phyloP scores from a whole-genome alignment of 1,140 invertebrate genomes.

The Ridgeia piscesae region DNA sequence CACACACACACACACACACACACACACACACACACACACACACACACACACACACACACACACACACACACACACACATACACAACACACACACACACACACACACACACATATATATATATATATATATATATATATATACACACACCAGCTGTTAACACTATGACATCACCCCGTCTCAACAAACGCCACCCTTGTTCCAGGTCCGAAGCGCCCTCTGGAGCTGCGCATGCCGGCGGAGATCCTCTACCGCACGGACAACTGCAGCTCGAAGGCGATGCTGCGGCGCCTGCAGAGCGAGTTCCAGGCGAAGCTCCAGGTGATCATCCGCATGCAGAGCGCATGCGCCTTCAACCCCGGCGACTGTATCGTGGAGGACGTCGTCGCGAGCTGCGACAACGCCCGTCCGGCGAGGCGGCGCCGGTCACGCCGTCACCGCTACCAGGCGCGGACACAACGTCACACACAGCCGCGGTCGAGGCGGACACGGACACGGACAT shows the following conservation, averaged over 20 bases:
- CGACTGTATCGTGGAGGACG: conserved; percentile 27
- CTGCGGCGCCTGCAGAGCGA: conserved; percentile 1
- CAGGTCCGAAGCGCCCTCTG: conserved; percentile 17
- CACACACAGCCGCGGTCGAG: too few species aligned
- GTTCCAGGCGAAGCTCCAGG: conserved; percentile 20
- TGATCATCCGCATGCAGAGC: background rate
- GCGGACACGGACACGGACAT: too few species aligned
- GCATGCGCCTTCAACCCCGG: conserved; percentile 17
- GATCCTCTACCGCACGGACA: conserved; percentile 18
- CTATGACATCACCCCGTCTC: background rate
- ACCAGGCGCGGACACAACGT: too few species aligned
- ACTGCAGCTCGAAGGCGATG: conserved; percentile 10
- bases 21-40: too few species aligned
- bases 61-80: too few species aligned
- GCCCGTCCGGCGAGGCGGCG: background rate
- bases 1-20: too few species aligned
- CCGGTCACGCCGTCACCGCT: background rate
- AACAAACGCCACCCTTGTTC: background rate
- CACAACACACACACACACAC: too few species aligned
- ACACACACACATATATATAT: too few species aligned
- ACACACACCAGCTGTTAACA: too few species aligned
- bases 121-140: too few species aligned
- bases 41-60: too few species aligned
- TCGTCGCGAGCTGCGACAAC: background rate
- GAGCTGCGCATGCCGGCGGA: conserved; percentile 25